Evolutionary conservation across 2,113 vertebrate genomes (phyloP), one percentile per base, ranked within the genome.

Genomic region (Montifringilla adamsi): DNA sequence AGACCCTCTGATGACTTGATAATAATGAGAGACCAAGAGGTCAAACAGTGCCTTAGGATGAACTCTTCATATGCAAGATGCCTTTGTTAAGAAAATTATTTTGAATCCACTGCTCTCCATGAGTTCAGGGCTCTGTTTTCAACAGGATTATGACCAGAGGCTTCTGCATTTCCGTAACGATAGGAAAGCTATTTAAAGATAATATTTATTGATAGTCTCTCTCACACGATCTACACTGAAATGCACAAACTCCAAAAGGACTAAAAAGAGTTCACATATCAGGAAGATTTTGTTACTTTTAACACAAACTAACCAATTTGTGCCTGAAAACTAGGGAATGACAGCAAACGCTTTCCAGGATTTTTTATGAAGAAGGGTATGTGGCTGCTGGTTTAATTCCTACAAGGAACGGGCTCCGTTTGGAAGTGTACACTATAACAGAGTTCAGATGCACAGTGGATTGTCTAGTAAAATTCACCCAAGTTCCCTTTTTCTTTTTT

Each of bases 31-130:
- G 96, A 97, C 82, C 93, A 96, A 97, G 93, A 89, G 75, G 93
- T 96, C 94, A 96, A 97, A 96, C 93, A 96, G 94, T 87, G 90
- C 93, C 92, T 97, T 95, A 96, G 97, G 91, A 94, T 90, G 53
- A 93, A 87, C 89, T 97, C 95, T 95, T 96, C 96, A 96, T 94
- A 97, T 95, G 85, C 78, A 95, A 96, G 92, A 87, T 93, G 89
- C 89, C 86, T 93, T 96, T 97, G 85, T 96, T 97, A 97, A 94
- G 96, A 97, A 97, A 98, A 97, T 96, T 90, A 95, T 95, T 97
- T 97, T 97, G 92, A 94, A 95, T 90, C 37, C 62, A 26, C 72
- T 96, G 84, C 84, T 92, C 96, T 96, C 96, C 90, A 77, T 93
- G 96, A 96, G 94, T 93, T 90, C 95, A 95, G 93, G 90, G 60